Conservation (phyloP, 1,140 invertebrate genomes). For the Zaprionus nigranus region DNA sequence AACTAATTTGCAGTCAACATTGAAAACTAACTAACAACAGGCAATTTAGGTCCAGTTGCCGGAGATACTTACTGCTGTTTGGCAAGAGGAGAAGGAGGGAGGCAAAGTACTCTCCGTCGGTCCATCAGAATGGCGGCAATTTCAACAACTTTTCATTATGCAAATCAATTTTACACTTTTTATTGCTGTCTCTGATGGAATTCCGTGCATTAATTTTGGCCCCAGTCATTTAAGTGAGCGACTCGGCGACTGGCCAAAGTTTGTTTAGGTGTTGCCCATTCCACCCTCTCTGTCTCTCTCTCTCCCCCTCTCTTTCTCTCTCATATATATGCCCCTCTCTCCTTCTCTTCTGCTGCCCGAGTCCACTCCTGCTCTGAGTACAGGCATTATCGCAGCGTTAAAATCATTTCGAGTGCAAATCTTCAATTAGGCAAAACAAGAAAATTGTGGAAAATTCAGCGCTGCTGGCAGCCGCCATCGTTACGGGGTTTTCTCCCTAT, state of each 20-base stretch:
- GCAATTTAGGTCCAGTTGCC: constrained; percentile 53
- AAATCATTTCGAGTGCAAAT: constrained; percentile 74
- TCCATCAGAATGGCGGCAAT: constrained; percentile 39
- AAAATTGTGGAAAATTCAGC: constrained; percentile 56
- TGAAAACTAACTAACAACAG: constrained; percentile 62
- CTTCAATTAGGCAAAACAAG: constrained; percentile 64
- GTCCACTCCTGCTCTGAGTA: background rate
- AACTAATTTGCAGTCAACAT: constrained; percentile 56
- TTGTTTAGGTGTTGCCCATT: constrained; percentile 56
- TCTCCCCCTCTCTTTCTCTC: background rate
- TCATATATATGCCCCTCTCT: background rate
- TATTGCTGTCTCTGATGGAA: constrained; percentile 54
- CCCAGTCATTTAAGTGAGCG: constrained; percentile 45
- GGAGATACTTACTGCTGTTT: constrained; percentile 1
- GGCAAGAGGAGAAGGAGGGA: background rate
- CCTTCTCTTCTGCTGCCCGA: constrained; percentile 2
- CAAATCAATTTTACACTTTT: constrained; percentile 75
- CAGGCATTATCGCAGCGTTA: constrained; percentile 39
- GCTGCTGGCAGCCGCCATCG: constrained; percentile 37
- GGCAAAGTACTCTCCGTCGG: background rate
- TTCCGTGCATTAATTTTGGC: constrained; percentile 63
- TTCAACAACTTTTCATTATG: constrained; percentile 73
- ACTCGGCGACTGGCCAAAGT: constrained; percentile 36
- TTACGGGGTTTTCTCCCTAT: constrained; percentile 24
- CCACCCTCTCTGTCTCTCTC: no score